Evolutionary conservation across 2,888 invertebrate genomes (phyloP).

Genomic region (Rhamphomyia laevipes): DNA sequence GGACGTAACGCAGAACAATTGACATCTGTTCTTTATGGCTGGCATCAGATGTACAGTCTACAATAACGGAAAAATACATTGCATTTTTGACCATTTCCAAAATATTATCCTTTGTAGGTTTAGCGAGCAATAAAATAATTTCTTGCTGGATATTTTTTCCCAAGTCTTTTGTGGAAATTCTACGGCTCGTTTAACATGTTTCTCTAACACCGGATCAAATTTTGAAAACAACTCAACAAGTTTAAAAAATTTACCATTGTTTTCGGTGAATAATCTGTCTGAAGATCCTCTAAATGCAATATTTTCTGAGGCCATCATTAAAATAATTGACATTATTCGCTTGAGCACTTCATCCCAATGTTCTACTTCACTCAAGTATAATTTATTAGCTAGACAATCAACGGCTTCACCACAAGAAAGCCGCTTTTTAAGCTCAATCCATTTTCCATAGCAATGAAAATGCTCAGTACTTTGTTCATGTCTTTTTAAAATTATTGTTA

Average conservation of each 20-base stretch:
- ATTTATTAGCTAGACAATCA: background rate
- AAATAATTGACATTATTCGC: background rate
- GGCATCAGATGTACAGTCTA: background rate
- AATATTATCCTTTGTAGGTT: background rate
- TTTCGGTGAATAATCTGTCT: too few relatives aligned
- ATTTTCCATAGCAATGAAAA: background rate
- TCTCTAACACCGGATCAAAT: background rate
- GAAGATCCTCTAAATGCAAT: background rate
- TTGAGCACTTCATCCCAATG: background rate
- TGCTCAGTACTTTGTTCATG: background rate
- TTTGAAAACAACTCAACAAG: background rate
- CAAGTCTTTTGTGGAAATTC: background rate
- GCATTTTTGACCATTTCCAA: slow-evolving; percentile 1
- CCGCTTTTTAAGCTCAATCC: background rate
- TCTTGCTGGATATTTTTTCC: slow-evolving; percentile 3
- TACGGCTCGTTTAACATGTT: background rate
- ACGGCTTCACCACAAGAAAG: background rate
- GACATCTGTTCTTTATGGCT: background rate
- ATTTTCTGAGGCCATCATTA: background rate
- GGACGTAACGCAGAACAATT: too few relatives aligned
- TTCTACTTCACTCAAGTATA: background rate
- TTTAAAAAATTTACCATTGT: background rate
- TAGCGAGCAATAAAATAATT: background rate
- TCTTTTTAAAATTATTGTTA: too few relatives aligned
- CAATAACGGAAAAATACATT: slow-evolving; percentile 1